A percentile compares a stretch with the other conserved stretches of the same genome.
Conservation (phyloP, 2,797 vertebrate genomes). For the Parauchenoglanis punctatus region DNA sequence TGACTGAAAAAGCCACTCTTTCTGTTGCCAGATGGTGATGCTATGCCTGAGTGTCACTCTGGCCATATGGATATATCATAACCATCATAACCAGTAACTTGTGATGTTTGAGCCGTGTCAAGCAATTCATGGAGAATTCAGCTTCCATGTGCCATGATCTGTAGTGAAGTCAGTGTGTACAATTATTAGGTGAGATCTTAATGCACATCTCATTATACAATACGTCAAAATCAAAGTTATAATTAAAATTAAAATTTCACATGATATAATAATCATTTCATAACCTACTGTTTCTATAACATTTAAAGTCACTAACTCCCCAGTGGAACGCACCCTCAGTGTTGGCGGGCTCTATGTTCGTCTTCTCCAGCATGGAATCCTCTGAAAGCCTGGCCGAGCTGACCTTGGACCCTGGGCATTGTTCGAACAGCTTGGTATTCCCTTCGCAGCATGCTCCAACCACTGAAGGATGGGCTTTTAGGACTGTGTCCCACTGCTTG, state of each 20-base stretch:
- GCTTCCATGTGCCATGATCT: not conserved
- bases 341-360: conserved; percentile 47
- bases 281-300: conserved; percentile 5
- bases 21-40: too few relatives aligned
- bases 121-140: too few relatives aligned
- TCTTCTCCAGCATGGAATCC: conserved; percentile 69
- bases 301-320: not conserved
- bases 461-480: conserved; percentile 77
- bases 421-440: conserved; percentile 81
- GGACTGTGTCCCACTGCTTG: conserved; percentile 65
- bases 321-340: conserved; percentile 6
- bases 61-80: too few relatives aligned
- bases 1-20: too few relatives aligned
- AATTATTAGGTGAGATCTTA: not conserved
- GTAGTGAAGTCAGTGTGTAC: not conserved
- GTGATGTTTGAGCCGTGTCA: too few relatives aligned
- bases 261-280: not conserved
- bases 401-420: conserved; percentile 76
- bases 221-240: not conserved
- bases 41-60: too few relatives aligned
- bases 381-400: conserved; percentile 73
- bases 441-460: conserved; percentile 73
- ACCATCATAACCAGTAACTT: too few relatives aligned
- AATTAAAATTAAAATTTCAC: not conserved
- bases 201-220: too few relatives aligned